phyloP scores from a whole-genome alignment of 2,888 invertebrate genomes.

The Ectemnius continuus region DNA sequence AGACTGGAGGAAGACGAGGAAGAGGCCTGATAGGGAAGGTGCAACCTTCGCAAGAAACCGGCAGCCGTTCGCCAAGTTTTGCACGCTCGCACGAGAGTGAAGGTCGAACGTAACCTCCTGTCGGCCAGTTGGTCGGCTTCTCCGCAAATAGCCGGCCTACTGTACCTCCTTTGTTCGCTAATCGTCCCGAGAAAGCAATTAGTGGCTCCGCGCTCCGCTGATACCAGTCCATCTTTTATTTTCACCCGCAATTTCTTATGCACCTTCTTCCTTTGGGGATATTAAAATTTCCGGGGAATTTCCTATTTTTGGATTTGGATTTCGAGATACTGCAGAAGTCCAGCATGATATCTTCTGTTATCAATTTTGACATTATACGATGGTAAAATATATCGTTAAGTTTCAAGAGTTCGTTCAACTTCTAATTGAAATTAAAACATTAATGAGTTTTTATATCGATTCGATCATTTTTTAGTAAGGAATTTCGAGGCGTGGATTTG shows the following conservation, averaged over 20 bases:
- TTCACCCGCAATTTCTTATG: not conserved
- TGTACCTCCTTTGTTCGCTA: constrained; percentile 66
- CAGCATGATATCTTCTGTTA: too few species aligned
- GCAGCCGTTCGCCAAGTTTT: constrained; percentile 56
- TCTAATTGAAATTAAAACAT: too few species aligned
- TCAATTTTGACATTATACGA: too few species aligned
- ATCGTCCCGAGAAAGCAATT: constrained; percentile 62
- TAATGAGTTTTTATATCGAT: too few species aligned
- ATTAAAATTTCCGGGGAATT: too few species aligned
- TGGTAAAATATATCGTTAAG: too few species aligned
- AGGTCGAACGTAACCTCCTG: constrained; percentile 59
- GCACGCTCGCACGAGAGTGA: constrained; percentile 51
- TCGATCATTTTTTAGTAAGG: too few species aligned
- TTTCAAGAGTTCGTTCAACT: too few species aligned
- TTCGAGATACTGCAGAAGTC: too few species aligned
- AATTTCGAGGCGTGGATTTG: too few species aligned
- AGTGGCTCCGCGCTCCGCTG: constrained; percentile 37
- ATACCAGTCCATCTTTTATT: constrained; percentile 16
- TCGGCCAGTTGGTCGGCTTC: constrained; percentile 59
- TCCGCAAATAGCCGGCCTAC: constrained; percentile 64
- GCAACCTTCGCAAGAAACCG: constrained; percentile 56
- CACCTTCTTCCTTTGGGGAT: not conserved
- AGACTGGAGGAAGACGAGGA: constrained; percentile 12
- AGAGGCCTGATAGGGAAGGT: constrained; percentile 29
- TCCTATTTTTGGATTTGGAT: too few species aligned